Evolutionary conservation across 2,797 vertebrate species (phyloP), one percentile per base, ranked within the genome.

Genomic region (Sebastolobus altivelis): DNA sequence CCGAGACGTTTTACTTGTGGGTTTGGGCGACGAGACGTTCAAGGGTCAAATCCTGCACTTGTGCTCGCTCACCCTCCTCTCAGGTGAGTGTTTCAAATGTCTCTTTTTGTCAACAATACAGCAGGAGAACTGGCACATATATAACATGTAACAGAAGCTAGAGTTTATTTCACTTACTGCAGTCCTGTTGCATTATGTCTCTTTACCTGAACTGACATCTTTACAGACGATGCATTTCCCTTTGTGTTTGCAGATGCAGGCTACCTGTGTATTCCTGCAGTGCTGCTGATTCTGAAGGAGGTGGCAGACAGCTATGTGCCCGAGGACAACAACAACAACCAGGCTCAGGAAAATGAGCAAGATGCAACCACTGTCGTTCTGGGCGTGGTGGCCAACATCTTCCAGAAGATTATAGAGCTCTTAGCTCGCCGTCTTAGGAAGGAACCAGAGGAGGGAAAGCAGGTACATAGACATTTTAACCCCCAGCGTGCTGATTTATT

Each of bases 361-460:
- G 91, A 95, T 62, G 73, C 93, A 0, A 25, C 92, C 33, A 22
- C 81, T 46, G 66, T 93, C 16, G 74, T 97, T 55, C 90, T 97
- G 74, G 86, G 92, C 2, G 87, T 94, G 79, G 91, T 99, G 68
- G 96, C 96, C 79, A 96, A 96, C 2, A 83, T 97, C 43, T 99
- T 99, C 92, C 97, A 99, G 90, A 98, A 97, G 88, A 91, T 97
- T 72, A 88, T 99, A 68, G 97, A 98, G 92, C 93, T 96, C 38
- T 80, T 98, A 43, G 96, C 96, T 9, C 66, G 81, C 3, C 88
- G 69, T 49, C 94, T 99, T 12, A 95, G 89, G 83, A 97, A 95
- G 82, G 89, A 96, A 14, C 95, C 91, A 0, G 95, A 98, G 77
- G 95, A 96, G 89, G 97, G 96, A 37, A 91, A 96, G 76, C 94